Conservation (phyloP, 2,797 vertebrate genomes). For the Fistularia commersonii region DNA sequence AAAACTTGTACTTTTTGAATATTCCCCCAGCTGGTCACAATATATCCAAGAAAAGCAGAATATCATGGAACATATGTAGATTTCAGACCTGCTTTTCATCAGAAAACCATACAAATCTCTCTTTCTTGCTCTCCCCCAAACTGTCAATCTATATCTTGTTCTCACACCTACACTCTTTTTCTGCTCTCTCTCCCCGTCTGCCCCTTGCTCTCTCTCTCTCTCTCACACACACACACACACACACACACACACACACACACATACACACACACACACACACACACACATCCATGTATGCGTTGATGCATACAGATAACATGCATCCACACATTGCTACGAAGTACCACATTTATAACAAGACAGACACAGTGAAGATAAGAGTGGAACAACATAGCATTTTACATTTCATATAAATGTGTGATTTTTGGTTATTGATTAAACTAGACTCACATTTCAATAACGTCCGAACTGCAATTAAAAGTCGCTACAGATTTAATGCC, state of each 20-base stretch:
- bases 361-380: constrained; percentile 25
- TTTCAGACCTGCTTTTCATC: too few species aligned
- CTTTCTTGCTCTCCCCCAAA: too few species aligned
- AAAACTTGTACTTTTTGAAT: too few species aligned
- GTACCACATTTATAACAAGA: constrained; percentile 23
- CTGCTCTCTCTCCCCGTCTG: too few species aligned
- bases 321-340: constrained; percentile 21
- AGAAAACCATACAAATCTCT: too few species aligned
- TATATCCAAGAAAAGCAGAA: too few species aligned
- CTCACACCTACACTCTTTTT: too few species aligned
- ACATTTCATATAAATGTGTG: constrained; percentile 36
- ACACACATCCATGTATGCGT: background rate
- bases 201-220: too few species aligned
- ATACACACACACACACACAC: constrained; percentile 1
- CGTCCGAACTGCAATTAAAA: constrained; percentile 44
- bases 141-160: too few species aligned
- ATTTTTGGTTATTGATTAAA: constrained; percentile 50
- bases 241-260: constrained; percentile 3
- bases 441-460: constrained; percentile 11
- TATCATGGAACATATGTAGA: too few species aligned
- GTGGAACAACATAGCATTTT: constrained; percentile 22
- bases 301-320: constrained; percentile 4
- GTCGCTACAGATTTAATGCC: constrained; percentile 8
- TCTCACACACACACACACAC: background rate
- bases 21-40: too few species aligned